Percentiles rank a stretch among this genome's conserved stretches.
Conservation (phyloP, 2,888 invertebrate genomes). For the Subacronicta megacephala region DNA sequence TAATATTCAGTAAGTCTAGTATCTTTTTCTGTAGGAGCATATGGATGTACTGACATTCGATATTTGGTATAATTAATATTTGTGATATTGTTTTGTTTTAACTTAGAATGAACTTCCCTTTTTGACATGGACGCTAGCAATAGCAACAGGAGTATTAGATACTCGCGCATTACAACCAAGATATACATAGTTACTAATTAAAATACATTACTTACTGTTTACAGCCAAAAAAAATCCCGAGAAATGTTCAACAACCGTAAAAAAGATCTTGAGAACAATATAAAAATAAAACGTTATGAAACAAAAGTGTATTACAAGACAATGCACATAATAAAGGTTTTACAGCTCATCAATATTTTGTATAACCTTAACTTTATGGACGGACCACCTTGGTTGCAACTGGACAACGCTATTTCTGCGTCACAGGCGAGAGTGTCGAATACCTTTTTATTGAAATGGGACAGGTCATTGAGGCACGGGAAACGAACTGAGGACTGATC, state of each 20-base stretch:
- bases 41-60: no score
- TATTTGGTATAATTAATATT: no score
- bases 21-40: no score
- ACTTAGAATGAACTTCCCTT: no score
- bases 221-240: not conserved
- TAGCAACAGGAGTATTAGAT: no score
- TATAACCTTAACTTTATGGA: conserved; percentile 45
- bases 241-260: not conserved
- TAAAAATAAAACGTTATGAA: no score
- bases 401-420: conserved; percentile 2
- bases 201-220: not conserved
- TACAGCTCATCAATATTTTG: conserved; percentile 48
- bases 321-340: conserved; percentile 24
- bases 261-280: no score
- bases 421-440: conserved; percentile 13
- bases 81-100: no score
- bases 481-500: not conserved
- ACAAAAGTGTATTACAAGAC: not conserved
- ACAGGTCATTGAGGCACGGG: conserved; percentile 9
- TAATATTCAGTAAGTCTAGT: no score
- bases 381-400: conserved; percentile 23
- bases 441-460: conserved; percentile 23
- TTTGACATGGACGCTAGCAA: no score
- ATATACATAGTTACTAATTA: no score
- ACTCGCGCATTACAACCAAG: no score